Percentiles rank a stretch among this genome's conserved stretches.
Evolutionary conservation across 2,888 invertebrate species (phyloP).

Genomic region (Diarsia brunnea): DNA sequence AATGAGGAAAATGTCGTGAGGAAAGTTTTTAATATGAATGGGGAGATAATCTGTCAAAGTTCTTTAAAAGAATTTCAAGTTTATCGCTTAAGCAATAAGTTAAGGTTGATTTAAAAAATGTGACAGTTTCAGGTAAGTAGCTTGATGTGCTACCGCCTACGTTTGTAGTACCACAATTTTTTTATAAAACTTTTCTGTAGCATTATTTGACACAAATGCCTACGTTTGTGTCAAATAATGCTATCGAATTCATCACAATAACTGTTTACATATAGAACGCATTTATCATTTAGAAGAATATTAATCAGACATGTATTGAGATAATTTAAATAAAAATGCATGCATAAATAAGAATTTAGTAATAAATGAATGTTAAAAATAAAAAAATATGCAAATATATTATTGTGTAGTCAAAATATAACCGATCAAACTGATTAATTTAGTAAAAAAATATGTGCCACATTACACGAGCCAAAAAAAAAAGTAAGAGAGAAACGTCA

Average conservation of each 20-base stretch:
- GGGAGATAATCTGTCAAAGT: too few species aligned
- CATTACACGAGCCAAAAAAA: not conserved
- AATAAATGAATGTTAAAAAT: not conserved
- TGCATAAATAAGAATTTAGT: not conserved
- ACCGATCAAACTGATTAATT: not conserved
- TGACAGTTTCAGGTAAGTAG: too few species aligned
- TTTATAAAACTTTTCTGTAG: not conserved
- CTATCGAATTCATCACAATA: too few species aligned
- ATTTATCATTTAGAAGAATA: not conserved
- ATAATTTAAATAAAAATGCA: not conserved
- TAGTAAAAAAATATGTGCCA: not conserved
- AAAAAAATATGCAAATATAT: slow-evolving; percentile 5
- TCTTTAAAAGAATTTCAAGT: too few species aligned
- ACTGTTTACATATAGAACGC: not conserved
- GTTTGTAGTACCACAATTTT: too few species aligned
- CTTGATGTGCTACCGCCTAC: too few species aligned
- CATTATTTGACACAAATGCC: not conserved
- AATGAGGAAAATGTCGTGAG: too few species aligned
- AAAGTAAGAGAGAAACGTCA: not conserved
- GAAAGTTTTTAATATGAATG: too few species aligned
- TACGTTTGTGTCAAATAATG: too few species aligned
- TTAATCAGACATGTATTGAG: not conserved
- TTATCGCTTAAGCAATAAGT: too few species aligned
- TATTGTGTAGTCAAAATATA: too few species aligned
- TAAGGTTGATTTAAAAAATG: too few species aligned